Evolutionary conservation across 2,797 vertebrate genomes (phyloP).

Genomic region (Gymnothorax reevesii): DNA sequence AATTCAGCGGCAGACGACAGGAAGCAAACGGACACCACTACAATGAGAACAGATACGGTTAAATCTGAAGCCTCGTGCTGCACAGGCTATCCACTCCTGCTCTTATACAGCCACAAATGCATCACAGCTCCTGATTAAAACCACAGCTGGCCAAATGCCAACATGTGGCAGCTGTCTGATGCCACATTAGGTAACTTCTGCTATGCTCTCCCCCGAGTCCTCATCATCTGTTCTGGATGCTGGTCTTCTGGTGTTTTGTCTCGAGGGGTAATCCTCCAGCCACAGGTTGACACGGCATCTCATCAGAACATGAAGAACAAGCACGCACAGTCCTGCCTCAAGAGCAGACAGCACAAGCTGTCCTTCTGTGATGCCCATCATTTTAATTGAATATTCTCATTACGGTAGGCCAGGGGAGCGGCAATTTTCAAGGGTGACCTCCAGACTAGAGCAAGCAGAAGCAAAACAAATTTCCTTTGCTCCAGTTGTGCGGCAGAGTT

Average conservation of each 20-base stretch:
- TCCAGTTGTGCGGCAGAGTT: neutral
- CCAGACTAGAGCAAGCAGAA: neutral
- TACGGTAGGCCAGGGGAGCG: neutral
- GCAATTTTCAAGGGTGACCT: neutral
- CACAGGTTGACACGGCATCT: neutral
- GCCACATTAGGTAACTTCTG: neutral
- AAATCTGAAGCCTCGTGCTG: neutral
- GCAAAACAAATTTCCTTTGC: neutral
- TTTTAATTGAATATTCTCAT: neutral
- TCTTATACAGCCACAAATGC: neutral
- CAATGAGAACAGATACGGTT: neutral
- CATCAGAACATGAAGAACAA: neutral
- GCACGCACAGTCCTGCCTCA: neutral
- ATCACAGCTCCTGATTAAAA: neutral
- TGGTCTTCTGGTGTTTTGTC: neutral
- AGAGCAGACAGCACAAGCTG: neutral
- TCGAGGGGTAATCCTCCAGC: neutral
- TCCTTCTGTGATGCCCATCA: neutral
- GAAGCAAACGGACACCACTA: neutral
- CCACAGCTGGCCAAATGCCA: slow-evolving; percentile 2
- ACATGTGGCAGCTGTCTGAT: slow-evolving; percentile 4
- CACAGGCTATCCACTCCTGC: neutral
- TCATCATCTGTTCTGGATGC: neutral
- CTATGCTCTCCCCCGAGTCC: neutral
- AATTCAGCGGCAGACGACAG: neutral